phyloP scores from a whole-genome alignment of 2,797 vertebrate species.

The Fundulus diaphanus region DNA sequence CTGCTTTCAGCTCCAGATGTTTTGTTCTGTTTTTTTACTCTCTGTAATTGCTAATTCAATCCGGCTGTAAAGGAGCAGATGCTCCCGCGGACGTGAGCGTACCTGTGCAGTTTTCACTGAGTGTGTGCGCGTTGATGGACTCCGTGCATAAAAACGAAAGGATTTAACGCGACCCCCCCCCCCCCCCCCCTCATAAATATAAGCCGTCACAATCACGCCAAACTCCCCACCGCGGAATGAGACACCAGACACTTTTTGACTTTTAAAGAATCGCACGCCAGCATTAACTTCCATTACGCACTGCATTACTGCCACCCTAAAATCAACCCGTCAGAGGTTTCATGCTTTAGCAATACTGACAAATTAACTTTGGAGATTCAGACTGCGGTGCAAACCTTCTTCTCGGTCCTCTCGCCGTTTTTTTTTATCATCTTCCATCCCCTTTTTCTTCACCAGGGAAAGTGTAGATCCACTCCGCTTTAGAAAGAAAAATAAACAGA shows the following conservation, averaged over 20 bases:
- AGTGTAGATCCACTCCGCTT: slow-evolving; percentile 70
- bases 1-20: slow-evolving; percentile 84
- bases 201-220: slow-evolving; percentile 66
- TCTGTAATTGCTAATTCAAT: slow-evolving; percentile 85
- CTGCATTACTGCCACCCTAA: slow-evolving; percentile 55
- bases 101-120: slow-evolving; percentile 66
- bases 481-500: slow-evolving; percentile 78
- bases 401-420: slow-evolving; percentile 36
- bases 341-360: slow-evolving; percentile 50
- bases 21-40: slow-evolving; percentile 81
- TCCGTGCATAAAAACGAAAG: slow-evolving; percentile 64
- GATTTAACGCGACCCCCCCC: slow-evolving; percentile 70
- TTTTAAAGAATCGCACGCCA: slow-evolving; percentile 45
- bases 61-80: slow-evolving; percentile 84
- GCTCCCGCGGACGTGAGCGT: slow-evolving; percentile 71
- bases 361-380: slow-evolving; percentile 55
- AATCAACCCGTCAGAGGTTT: slow-evolving; percentile 62
- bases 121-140: slow-evolving; percentile 31
- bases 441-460: slow-evolving; percentile 67
- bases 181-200: slow-evolving; percentile 72
- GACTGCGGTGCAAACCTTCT: slow-evolving; percentile 63
- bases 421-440: slow-evolving; percentile 54
- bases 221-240: slow-evolving; percentile 41
- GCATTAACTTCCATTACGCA: slow-evolving; percentile 69
- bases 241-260: slow-evolving; percentile 40